Evolutionary conservation across 2,888 invertebrate genomes (phyloP).

Genomic region (Asteroscopus sphinx): DNA sequence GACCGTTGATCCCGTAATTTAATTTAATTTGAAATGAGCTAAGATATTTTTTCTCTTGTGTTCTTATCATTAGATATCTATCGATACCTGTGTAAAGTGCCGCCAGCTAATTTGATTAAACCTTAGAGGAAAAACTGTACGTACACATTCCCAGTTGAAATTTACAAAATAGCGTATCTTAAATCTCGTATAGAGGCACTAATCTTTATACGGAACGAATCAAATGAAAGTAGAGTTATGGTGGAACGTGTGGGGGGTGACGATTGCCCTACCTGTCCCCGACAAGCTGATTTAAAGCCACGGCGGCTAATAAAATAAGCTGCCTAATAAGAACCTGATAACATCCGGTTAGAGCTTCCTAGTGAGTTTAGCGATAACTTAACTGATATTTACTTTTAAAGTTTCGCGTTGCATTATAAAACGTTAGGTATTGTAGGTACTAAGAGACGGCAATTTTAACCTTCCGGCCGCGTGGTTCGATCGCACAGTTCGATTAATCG

Average conservation of each 20-base stretch:
- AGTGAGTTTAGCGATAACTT: slow-evolving; percentile 16
- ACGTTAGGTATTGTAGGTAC: too few relatives aligned
- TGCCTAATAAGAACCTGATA: slow-evolving; percentile 67
- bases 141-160: neutral
- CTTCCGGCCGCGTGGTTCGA: too few relatives aligned
- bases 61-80: too few relatives aligned
- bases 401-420: too few relatives aligned
- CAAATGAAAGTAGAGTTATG: slow-evolving; percentile 71
- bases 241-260: slow-evolving; percentile 71
- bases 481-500: too few relatives aligned
- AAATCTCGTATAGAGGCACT: slow-evolving; percentile 62
- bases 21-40: too few relatives aligned
- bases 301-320: slow-evolving; percentile 74
- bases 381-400: neutral
- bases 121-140: too few relatives aligned
- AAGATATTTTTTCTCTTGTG: too few relatives aligned
- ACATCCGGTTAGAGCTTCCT: slow-evolving; percentile 40
- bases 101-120: too few relatives aligned
- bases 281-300: slow-evolving; percentile 71
- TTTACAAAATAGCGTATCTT: slow-evolving; percentile 5
- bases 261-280: slow-evolving; percentile 69
- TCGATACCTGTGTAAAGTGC: too few relatives aligned
- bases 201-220: slow-evolving; percentile 68
- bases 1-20: too few relatives aligned
- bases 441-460: too few relatives aligned